Conservation (phyloP, 2,113 vertebrate species). For the Odontesthes bonariensis region DNA sequence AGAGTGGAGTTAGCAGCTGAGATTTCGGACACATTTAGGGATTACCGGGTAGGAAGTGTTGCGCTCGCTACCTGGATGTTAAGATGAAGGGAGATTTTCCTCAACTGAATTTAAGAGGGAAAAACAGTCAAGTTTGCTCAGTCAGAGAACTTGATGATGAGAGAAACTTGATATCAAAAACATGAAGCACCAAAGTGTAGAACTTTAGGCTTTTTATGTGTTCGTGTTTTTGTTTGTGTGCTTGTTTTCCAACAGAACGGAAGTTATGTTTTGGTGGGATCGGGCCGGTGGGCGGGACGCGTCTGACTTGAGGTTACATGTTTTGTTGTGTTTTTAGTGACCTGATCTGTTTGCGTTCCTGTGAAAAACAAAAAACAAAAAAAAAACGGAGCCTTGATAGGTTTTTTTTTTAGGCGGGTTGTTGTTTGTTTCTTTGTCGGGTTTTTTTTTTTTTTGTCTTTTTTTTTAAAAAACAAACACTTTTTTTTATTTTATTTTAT, state of each 20-base stretch:
- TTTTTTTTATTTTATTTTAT: conserved; percentile 1
- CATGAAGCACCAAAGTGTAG: conserved; percentile 87
- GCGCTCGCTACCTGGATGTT: conserved; percentile 49
- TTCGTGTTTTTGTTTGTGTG: conserved; percentile 72
- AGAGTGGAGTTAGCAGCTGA: conserved; percentile 63
- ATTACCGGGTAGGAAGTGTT: conserved; percentile 58
- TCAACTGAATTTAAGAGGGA: conserved; percentile 46
- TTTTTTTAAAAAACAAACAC: not conserved
- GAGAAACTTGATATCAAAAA: conserved; percentile 83
- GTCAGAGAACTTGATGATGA: conserved; percentile 69
- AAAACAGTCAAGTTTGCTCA: conserved; percentile 52
- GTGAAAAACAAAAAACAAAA: conserved; percentile 55
- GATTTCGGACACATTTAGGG: conserved; percentile 68
- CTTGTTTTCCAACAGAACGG: conserved; percentile 64
- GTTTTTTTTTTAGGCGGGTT: not conserved
- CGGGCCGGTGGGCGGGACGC: not conserved
- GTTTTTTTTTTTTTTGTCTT: conserved; percentile 4
- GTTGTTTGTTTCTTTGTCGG: not conserved
- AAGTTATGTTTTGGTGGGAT: conserved; percentile 39
- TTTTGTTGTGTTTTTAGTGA: conserved; percentile 71
- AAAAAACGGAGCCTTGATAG: conserved; percentile 54
- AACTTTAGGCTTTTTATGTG: conserved; percentile 83
- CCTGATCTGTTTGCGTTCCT: conserved; percentile 65
- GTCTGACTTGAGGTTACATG: conserved; percentile 34
- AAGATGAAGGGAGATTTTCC: conserved; percentile 59